phyloP scores from a whole-genome alignment of 2,888 invertebrate genomes.

The Drosophila aldrichi region DNA sequence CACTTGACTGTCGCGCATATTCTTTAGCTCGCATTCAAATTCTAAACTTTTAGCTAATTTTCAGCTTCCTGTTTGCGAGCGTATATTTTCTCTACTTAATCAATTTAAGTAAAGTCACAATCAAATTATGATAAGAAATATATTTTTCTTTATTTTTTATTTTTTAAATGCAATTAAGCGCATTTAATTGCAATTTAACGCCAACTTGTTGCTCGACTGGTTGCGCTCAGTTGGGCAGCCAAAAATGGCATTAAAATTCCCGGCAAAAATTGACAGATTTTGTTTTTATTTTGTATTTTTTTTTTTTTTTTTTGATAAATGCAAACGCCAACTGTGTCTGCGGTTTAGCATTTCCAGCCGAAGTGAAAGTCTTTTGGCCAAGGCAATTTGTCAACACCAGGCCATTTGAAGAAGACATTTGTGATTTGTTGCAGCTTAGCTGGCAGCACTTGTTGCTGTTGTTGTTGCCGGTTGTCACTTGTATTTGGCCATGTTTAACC shows the following conservation, averaged over 20 bases:
- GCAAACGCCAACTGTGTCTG: constrained; percentile 37
- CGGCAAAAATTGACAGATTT: constrained; percentile 75
- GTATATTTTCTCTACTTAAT: constrained; percentile 22
- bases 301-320: constrained; percentile 69
- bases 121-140: constrained; percentile 68
- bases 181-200: constrained; percentile 50
- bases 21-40: constrained; percentile 28
- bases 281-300: constrained; percentile 61
- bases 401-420: constrained; percentile 73
- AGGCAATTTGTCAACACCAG: constrained; percentile 74
- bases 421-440: constrained; percentile 21
- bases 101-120: constrained; percentile 59
- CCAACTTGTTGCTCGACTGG: constrained; percentile 16
- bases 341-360: constrained; percentile 13
- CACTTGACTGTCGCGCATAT: constrained; percentile 53
- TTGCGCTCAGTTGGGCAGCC: constrained; percentile 40
- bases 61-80: constrained; percentile 53
- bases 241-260: constrained; percentile 53
- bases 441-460: constrained; percentile 5
- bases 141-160: constrained; percentile 24
- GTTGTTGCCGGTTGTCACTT: constrained; percentile 36
- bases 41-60: constrained; percentile 52
- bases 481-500: constrained; percentile 62
- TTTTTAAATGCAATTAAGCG: constrained; percentile 65
- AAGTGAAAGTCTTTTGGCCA: constrained; percentile 51